Evolutionary conservation across 2,797 vertebrate species (phyloP), one percentile per base, ranked within the genome.

Genomic region (Limnodromus scolopaceus): DNA sequence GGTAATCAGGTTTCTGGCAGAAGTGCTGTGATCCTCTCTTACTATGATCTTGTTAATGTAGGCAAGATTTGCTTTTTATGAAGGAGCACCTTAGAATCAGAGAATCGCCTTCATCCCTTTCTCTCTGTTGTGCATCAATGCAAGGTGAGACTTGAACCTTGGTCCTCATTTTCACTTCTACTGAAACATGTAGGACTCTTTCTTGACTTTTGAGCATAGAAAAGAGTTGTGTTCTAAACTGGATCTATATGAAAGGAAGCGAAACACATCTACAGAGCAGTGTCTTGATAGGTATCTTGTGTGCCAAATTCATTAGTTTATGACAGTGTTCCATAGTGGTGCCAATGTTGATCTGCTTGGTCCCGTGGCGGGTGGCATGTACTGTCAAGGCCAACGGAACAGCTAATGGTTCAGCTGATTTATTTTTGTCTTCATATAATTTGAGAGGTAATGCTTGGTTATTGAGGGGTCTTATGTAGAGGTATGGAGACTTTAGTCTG

Each of bases 191-290:
- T 51, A 23, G 13, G 14, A 72, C 25, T 41, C 23, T 18, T 85
- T 65, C 23, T 51, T 82, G 55, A 58, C 16, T 65, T 89, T 8
- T 24, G 9, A 81, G 55, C 7, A 5, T 13, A 49, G 38, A 82
- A 63, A 61, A 38, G 1, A 60, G n/a, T 9, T 38, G 9, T 81
- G 10, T 68, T 83, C 66, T 54, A 34, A 49, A 61, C 5, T 69
- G 13, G 12, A 25, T 66, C 28, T 80, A 3, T 23, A 43, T 81
- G 68, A 77, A 85, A 58, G 41, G 17, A 61, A 53, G 16, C 16
- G 20, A 95, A 66, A 70, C 0, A 0, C 43, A 22, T 25, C 17
- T 64, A 24, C 1, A 3, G 46, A 82, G 13, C 20, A 38, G 9
- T 17, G 34, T 24, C 36, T 48, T 94, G 43, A 28, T 55, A n/a